Evolutionary conservation across 2,797 vertebrate species (phyloP).

Genomic region (Coilia nasus): DNA sequence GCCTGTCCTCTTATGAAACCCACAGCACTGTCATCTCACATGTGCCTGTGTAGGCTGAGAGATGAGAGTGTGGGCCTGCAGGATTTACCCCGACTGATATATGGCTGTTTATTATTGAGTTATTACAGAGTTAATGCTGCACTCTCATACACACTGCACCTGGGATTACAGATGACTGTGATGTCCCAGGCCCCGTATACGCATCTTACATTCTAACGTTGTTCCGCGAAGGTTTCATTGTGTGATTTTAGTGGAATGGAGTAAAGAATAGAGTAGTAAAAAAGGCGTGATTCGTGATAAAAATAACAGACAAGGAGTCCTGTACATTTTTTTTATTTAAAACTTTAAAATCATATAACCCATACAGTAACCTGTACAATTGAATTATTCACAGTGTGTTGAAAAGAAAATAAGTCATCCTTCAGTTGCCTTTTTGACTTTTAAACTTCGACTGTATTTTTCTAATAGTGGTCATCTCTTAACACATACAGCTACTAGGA

Average conservation of each 20-base stretch:
- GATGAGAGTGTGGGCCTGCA: no score
- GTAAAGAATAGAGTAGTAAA: background rate
- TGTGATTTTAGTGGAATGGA: background rate
- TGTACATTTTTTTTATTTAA: conserved; percentile 86
- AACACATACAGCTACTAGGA: conserved; percentile 94
- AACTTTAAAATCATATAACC: conserved; percentile 96
- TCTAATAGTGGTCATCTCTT: conserved; percentile 86
- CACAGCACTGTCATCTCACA: no score
- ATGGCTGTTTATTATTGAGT: background rate
- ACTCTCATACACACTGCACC: no score
- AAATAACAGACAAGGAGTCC: conserved; percentile 45
- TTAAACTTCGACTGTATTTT: conserved; percentile 59
- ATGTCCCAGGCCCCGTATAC: no score
- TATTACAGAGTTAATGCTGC: background rate
- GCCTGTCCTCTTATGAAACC: no score
- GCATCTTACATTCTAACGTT: no score
- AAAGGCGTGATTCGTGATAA: conserved; percentile 19
- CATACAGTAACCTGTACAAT: conserved; percentile 99
- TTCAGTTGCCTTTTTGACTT: conserved; percentile 31
- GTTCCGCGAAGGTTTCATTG: no score
- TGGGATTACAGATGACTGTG: no score
- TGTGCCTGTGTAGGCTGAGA: no score
- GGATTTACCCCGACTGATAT: no score
- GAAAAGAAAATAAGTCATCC: conserved; percentile 94
- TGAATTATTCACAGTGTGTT: conserved; percentile 99